Conservation (phyloP, 2,797 vertebrate species). For the Oryzias sinensis region DNA sequence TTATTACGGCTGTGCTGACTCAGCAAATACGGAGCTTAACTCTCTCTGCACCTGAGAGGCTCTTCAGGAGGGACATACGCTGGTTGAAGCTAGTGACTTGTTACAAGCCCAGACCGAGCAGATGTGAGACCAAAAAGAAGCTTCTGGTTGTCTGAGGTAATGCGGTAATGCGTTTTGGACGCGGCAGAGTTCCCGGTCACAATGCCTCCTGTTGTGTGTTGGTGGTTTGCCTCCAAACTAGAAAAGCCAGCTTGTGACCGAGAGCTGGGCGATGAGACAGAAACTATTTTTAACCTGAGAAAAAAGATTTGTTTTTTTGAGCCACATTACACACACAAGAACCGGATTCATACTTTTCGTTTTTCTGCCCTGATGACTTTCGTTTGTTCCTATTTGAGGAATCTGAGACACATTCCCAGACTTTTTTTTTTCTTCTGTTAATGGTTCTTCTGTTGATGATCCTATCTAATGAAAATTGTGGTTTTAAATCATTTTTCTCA, state of each 20-base stretch:
- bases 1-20: constrained; percentile 54
- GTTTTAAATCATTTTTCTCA: no score
- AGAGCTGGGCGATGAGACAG: not conserved
- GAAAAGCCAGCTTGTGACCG: constrained; percentile 17
- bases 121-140: no score
- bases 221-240: constrained; percentile 7
- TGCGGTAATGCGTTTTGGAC: not conserved
- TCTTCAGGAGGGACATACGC: constrained; percentile 1
- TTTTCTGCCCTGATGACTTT: not conserved
- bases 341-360: not conserved
- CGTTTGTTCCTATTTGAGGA: not conserved
- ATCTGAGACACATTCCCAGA: no score
- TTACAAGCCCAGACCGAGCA: no score
- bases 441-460: no score
- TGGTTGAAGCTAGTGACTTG: not conserved
- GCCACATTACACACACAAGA: not conserved
- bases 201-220: constrained; percentile 1
- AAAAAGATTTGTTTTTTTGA: not conserved
- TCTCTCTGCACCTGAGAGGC: constrained; percentile 21
- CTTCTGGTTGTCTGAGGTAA: not conserved
- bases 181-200: constrained; percentile 1
- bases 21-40: constrained; percentile 44
- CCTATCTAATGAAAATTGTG: no score
- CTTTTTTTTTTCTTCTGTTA: no score
- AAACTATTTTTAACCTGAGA: not conserved